Base-by-base conservation (phyloP, 1,140 invertebrate species). In the Pristionchus pacificus region DNA sequence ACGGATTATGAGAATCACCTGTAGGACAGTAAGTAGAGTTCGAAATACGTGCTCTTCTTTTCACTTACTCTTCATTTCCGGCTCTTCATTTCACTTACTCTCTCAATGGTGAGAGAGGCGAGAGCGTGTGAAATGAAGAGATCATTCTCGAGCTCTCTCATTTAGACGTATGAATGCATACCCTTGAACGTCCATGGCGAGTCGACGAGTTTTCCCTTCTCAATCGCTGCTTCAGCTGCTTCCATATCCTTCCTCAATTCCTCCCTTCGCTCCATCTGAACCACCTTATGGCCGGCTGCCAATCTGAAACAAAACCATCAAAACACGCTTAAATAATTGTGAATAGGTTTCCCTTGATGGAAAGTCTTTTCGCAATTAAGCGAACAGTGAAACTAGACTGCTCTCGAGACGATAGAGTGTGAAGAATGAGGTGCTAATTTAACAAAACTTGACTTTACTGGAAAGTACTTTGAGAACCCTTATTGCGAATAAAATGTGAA, bases 281-380 rank as follows among this genome's bases (percentile, higher is more conserved):
- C 65, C 25, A 75, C 71, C n/a, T 67, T 72, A 49, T 75, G 74
- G 24, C 74, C 74, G 6, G 74, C 74, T n/a, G 74, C 74, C 29
- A 75, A 57, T 60, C 74, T 75, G 38, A 13, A 75, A 74, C 13
- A 6, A 10, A 25, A 55, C 29, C 3, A 19, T 10, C 25, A 38
- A 31, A n/a, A n/a, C n/a, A n/a, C n/a, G n/a, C n/a, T n/a, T n/a
- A n/a, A n/a, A n/a, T n/a, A n/a, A n/a, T n/a, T n/a, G n/a, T 24
- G 49, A 67, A 62, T 10, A 62, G 3, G 14, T 27, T 3, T 24
- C 25, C 49, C 25, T 67, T n/a, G 68, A 69, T 63, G 57, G 76
- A 65, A 30, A 65, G 6, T 49, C 6, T 19, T n/a, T n/a, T n/a
- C n/a, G n/a, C n/a, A n/a, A n/a, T n/a, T n/a, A n/a, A n/a, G n/a